A percentile compares a stretch with the other conserved stretches of the same genome.
Evolutionary conservation across 2,797 vertebrate genomes (phyloP).

Genomic region (Peromyscus melanophrys): DNA sequence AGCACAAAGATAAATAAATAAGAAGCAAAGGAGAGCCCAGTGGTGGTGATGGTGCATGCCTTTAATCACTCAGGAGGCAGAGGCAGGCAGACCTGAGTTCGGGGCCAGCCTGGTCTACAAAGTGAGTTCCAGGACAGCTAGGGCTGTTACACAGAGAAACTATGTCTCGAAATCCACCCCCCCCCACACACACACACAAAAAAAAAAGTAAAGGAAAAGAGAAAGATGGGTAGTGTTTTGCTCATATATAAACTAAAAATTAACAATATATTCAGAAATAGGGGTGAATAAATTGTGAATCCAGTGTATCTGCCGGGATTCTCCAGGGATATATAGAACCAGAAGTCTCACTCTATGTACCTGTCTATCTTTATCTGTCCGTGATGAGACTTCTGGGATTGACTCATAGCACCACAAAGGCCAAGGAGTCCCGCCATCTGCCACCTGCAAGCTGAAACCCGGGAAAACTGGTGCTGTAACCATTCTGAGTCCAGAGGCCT

Average conservation of each 20-base stretch:
- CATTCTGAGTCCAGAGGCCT: background rate
- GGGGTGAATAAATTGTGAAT: background rate
- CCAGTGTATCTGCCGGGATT: background rate
- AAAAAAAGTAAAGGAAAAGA: background rate
- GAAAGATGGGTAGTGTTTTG: constrained; percentile 11
- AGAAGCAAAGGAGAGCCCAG: background rate
- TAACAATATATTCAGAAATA: constrained; percentile 26
- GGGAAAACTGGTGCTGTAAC: background rate
- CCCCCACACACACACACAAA: background rate
- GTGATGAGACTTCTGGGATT: background rate
- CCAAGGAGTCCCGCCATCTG: background rate
- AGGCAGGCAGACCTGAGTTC: background rate
- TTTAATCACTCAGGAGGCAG: background rate
- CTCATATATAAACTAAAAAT: background rate
- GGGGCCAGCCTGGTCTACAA: background rate
- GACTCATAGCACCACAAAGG: background rate
- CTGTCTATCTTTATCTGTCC: background rate
- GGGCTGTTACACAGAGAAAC: too few relatives aligned
- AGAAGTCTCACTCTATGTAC: background rate
- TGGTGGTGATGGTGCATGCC: background rate
- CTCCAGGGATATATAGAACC: background rate
- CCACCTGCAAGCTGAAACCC: background rate
- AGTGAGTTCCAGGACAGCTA: too few relatives aligned
- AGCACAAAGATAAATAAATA: background rate
- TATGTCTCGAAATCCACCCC: too few relatives aligned